A percentile compares a stretch with the other conserved stretches of the same genome.
Conservation (phyloP, 1,140 invertebrate species). For the Solenopsis invicta region DNA sequence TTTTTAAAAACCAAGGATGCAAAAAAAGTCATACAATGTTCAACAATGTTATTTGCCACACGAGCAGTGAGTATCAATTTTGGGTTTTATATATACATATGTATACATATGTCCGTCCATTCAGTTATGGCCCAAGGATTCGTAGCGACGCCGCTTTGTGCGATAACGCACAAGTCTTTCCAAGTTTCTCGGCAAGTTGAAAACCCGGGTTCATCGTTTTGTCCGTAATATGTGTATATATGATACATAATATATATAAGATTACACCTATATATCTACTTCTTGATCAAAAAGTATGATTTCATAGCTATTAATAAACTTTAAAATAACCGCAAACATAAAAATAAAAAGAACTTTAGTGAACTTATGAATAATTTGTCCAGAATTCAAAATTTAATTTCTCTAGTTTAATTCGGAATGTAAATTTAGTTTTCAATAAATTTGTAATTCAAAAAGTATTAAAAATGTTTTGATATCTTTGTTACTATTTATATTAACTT, state of each 20-base stretch:
- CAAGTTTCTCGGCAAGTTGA: too few relatives aligned
- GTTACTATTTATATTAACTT: neutral
- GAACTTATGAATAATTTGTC: neutral
- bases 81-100: too few relatives aligned
- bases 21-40: too few relatives aligned
- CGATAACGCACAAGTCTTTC: too few relatives aligned
- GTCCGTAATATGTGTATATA: too few relatives aligned
- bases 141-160: conserved; percentile 88
- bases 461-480: neutral
- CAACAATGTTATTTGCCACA: too few relatives aligned
- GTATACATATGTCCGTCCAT: too few relatives aligned
- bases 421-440: neutral
- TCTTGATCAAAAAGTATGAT: too few relatives aligned
- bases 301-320: neutral
- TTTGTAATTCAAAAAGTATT: neutral
- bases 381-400: neutral
- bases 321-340: neutral
- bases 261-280: too few relatives aligned
- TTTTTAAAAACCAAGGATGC: conserved; percentile 84
- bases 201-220: too few relatives aligned
- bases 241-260: too few relatives aligned
- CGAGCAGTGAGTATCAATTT: too few relatives aligned
- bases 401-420: neutral
- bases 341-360: neutral
- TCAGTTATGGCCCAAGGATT: conserved; percentile 81